phyloP scores from a whole-genome alignment of 1,140 invertebrate genomes.

The Lutraria rhynchaena region DNA sequence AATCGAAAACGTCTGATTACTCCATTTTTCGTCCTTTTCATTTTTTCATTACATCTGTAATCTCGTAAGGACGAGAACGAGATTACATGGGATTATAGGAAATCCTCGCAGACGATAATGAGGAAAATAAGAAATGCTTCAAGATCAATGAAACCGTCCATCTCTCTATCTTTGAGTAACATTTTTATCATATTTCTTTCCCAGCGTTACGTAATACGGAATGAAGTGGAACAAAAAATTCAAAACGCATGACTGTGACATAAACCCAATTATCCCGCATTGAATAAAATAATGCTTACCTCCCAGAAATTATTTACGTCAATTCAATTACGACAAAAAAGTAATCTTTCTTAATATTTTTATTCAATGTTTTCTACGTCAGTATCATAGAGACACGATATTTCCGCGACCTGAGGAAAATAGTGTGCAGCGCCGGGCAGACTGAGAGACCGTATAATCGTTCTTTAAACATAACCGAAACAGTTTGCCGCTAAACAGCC shows the following conservation, averaged over 20 bases:
- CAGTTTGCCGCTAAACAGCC: conserved; percentile 52
- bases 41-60: conserved; percentile 58
- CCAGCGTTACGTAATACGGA: not conserved
- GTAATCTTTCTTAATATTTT: too few species aligned
- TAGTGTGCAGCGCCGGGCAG: too few species aligned
- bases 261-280: too few species aligned
- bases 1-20: conserved; percentile 14
- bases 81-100: conserved; percentile 54
- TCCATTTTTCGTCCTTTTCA: conserved; percentile 43
- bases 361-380: too few species aligned
- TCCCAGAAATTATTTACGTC: too few species aligned
- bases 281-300: too few species aligned
- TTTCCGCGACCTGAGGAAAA: too few species aligned
- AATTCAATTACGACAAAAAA: too few species aligned
- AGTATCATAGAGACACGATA: too few species aligned
- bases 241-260: too few species aligned
- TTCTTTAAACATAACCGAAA: conserved; percentile 11
- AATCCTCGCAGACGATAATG: conserved; percentile 53
- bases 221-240: too few species aligned
- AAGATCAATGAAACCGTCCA: conserved; percentile 38
- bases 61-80: conserved; percentile 57
- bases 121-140: conserved; percentile 43
- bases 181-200: not conserved
- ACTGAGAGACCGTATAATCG: conserved; percentile 7
- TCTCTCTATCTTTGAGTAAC: conserved; percentile 24